Conservation (phyloP, 2,113 vertebrate genomes). For the pig (Sus scrofa) region T2T-Sscrofa CM000812.6:239542501-239543000, state of each 20-base stretch:
- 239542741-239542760: not conserved
- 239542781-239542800: not conserved
- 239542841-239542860: slow-evolving; percentile 55
- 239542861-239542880: slow-evolving; percentile 32
- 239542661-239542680: slow-evolving; percentile 27
- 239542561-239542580: not conserved
- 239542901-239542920: not conserved
- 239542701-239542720: not conserved
- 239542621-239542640: not conserved
- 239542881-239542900: not conserved
- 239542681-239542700: not conserved
- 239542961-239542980: slow-evolving; percentile 70
- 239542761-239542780: not conserved
- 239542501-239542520: slow-evolving; percentile 5
- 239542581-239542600: slow-evolving; percentile 21
- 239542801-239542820: slow-evolving; percentile 10
- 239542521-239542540: not conserved
- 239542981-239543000: slow-evolving; percentile 68
- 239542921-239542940: slow-evolving; percentile 61
- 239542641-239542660: slow-evolving; percentile 43
- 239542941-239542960: slow-evolving; percentile 55
- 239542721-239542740: fast-evolving
- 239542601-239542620: slow-evolving; percentile 1
- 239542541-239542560: not conserved
- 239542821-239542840: not conserved